Base-by-base conservation (phyloP, 2,888 invertebrate species). In the Netelia fuscicornis region DNA sequence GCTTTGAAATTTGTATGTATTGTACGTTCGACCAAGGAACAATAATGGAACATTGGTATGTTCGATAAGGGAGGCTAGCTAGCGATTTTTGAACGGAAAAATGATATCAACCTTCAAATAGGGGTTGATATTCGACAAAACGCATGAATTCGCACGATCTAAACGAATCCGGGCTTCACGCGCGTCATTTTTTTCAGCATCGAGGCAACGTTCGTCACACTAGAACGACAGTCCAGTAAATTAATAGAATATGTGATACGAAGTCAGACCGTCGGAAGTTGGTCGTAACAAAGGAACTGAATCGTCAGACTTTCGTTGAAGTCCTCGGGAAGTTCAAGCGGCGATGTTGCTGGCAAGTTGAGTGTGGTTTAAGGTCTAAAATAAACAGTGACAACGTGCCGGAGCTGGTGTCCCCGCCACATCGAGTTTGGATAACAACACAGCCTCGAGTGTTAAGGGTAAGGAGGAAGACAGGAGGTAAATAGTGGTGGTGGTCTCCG, bases 341-440 rank as follows among this genome's bases (percentile, higher is more conserved):
- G 25, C 62, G 37, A 37, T 17, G 2, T 0, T 77, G 42, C 37
- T 48, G 81, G 48, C 60, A 81, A 84, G 71, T 68, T 77, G 62
- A 60, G 74, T 65, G 52, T 37, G 76, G 71, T 72, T 71, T 48
- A 52, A 80, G 71, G 64, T 71, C 65, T 65, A 78, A 54, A 81
- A 81, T 81, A 81, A 84, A 81, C 76, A 74, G 71, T 56, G 23
- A 62, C 67, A 72, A 37, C 71, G 68, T 20, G 54, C n/a, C 11
- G 17, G 58, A 37, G 56, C 68, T 60, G 56, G 77, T 70, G 54
- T 56, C 25, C 58, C 30, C 6, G 77, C 71, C 77, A 77, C 72
- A 64, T 78, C 44, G 75, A 84, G 84, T 81, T 84, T 81, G 65
- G 78, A 84, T 86, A 84, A 78, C 64, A 58, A 81, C 68, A 9